Conservation (phyloP, 2,113 vertebrate species). For the Scolopax mira region DNA sequence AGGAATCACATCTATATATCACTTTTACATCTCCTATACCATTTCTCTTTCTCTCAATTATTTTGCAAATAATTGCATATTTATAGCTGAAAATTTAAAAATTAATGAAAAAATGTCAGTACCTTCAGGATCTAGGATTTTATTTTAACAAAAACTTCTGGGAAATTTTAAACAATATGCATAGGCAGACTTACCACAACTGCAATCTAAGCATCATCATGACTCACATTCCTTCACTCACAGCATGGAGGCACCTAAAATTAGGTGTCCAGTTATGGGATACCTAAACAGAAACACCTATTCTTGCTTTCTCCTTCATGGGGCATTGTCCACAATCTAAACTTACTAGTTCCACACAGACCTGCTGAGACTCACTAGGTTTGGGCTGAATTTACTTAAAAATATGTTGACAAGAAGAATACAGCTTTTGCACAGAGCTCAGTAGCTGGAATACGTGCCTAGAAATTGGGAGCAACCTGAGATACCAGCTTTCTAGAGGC, state of each 20-base stretch:
- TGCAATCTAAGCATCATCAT: background rate
- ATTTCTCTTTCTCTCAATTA: background rate
- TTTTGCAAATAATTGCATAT: background rate
- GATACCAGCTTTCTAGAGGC: background rate
- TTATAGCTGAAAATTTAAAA: background rate
- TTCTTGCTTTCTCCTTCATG: background rate
- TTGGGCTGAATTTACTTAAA: background rate
- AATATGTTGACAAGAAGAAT: background rate
- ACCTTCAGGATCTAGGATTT: background rate
- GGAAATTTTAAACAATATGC: background rate
- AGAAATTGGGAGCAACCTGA: background rate
- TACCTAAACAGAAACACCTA: background rate
- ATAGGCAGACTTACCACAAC: background rate
- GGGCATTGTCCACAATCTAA: accelerated
- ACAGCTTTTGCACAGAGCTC: background rate
- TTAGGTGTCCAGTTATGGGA: background rate
- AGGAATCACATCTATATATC: background rate
- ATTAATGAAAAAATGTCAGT: background rate
- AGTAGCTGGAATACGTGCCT: background rate
- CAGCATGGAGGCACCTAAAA: background rate
- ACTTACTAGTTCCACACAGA: background rate
- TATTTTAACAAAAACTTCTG: background rate
- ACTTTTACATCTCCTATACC: background rate
- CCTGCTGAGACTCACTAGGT: background rate
- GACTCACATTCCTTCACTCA: background rate